A percentile compares a stretch with the other conserved stretches of the same genome.
These are phyloP conservation scores for Thysanoteuthis rhombus DNA, from an alignment of 2,888 invertebrate genomes.

Conservation along the genomic window DNA sequence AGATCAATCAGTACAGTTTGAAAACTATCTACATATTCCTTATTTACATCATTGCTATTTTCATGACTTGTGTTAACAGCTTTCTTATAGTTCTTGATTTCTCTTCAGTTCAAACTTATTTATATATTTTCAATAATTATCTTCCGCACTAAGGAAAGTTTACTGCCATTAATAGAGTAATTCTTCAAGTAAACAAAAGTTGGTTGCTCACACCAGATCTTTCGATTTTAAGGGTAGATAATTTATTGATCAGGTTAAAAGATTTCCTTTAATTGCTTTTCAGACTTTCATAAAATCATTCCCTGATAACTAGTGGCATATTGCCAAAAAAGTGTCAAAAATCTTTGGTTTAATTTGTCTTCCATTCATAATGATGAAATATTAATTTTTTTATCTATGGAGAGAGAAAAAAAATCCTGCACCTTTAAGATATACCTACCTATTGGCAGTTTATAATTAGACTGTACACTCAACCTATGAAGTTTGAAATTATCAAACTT, in stretches of 20 bases:
- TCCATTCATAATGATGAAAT: neutral
- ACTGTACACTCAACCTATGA: neutral
- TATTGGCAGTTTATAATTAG: neutral
- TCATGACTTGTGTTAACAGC: neutral
- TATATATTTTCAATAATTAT: neutral
- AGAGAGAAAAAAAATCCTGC: neutral
- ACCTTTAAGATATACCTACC: neutral
- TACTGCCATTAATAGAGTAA: neutral
- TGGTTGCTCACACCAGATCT: neutral
- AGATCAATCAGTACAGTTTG: constrained; percentile 28
- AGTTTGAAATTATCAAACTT: neutral
- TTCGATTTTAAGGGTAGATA: neutral
- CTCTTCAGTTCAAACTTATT: neutral
- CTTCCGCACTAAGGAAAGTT: neutral
- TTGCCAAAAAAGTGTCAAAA: neutral
- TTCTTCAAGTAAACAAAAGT: neutral
- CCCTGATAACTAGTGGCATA: neutral
- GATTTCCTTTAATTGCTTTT: neutral
- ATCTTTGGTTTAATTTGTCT: neutral
- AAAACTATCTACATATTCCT: constrained; percentile 22
- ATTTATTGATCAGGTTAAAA: neutral
- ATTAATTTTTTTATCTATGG: neutral
- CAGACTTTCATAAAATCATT: neutral
- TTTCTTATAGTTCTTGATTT: no score
- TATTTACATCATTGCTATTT: neutral